Evolutionary conservation across 2,888 invertebrate species (phyloP), one percentile per base, ranked within the genome.

Genomic region (Drosophila lutescens): DNA sequence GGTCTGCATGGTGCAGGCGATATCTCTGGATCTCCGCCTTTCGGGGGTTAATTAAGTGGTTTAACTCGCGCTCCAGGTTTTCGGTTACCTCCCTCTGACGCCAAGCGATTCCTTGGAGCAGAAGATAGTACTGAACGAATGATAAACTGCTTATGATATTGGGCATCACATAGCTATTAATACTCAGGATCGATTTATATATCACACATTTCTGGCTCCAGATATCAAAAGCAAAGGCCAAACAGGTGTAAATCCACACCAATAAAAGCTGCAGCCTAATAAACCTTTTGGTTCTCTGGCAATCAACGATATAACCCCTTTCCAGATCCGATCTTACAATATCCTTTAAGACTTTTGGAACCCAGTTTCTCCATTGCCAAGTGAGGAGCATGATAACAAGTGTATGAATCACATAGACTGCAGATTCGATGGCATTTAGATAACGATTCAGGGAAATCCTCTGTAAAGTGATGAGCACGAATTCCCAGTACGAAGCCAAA

Each of bases 81-180:
- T 54, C 40, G 1, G 50, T 67, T 13, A 86, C 7, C 17, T 30
- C n/a, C 7, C 54, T 34, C 3, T 82, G 50, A 0, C 86, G 83
- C 23, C 47, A 53, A 0, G 41, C n/a, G 13, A 78, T 38, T 0
- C 78, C 83, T 6, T 69, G 70, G 3, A 86, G 63, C 6, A 83
- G 38, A 0, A 71, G 65, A 15, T 68, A 77, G 32, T 86, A 83
- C 12, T 69, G 72, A 7, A 77, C 30, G 6, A 86, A 74, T 1
- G 83, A 83, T 7, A 80, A 23, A 30, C 69, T 36, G 6, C 65
- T 77, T 10, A 82, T 6, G 10, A 78, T 46, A 23, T 85, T 85
- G 7, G 86, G 82, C 8, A 75, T 7, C 9, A 76, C 66, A 59
- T 58, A 82, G 9, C 76, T 74, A n/a, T 54, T 63, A 15, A 76